Conservation (phyloP, 2,888 invertebrate genomes). For the Diachrysia chrysitis region DNA sequence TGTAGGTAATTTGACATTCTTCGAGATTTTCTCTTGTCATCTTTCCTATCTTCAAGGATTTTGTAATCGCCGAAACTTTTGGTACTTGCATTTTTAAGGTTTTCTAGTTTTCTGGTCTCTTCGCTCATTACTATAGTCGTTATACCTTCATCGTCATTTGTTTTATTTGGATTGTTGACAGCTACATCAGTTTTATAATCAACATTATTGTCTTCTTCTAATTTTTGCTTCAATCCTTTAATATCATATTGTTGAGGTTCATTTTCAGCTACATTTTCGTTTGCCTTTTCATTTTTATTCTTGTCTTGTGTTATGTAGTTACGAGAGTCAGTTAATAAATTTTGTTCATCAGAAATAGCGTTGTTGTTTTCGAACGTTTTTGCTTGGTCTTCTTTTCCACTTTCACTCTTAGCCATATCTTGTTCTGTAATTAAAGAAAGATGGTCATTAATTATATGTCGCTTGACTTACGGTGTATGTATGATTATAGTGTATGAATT, state of each 20-base stretch:
- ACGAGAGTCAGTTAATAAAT: constrained; percentile 19
- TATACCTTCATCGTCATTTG: constrained; percentile 13
- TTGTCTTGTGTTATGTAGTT: constrained; percentile 16
- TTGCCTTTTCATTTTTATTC: constrained; percentile 21
- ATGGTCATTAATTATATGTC: constrained; percentile 10
- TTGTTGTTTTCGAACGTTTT: constrained; percentile 24
- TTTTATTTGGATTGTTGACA: constrained; percentile 11
- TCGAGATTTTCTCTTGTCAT: constrained; percentile 45
- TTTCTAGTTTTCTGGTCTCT: constrained; percentile 34
- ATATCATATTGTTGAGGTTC: constrained; percentile 12
- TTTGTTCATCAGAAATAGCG: constrained; percentile 28
- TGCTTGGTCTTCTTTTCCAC: constrained; percentile 22
- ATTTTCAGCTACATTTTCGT: constrained; percentile 18
- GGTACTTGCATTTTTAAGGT: constrained; percentile 29
- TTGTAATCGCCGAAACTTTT: constrained; percentile 38
- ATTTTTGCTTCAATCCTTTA: too few relatives aligned
- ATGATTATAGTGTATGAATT: too few relatives aligned
- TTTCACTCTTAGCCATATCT: constrained; percentile 49
- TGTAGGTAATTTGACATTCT: constrained; percentile 73
- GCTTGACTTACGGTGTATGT: neutral
- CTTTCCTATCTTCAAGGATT: constrained; percentile 43
- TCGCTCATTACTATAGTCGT: constrained; percentile 31
- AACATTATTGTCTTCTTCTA: constrained; percentile 9
- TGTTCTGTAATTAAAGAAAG: constrained; percentile 40
- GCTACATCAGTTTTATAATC: constrained; percentile 13